Evolutionary conservation across 2,888 invertebrate species (phyloP).

Genomic region (Automeris io): DNA sequence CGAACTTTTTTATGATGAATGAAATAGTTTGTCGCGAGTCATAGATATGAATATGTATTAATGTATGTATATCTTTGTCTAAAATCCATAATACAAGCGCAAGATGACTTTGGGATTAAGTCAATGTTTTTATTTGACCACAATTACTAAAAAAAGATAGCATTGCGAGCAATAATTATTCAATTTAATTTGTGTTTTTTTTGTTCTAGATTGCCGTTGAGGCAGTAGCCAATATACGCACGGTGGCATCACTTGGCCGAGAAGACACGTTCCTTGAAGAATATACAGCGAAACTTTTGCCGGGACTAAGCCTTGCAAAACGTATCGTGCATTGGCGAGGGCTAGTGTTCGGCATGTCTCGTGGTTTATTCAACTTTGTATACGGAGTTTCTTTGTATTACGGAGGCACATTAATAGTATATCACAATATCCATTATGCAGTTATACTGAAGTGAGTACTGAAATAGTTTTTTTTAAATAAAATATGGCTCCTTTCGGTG

Average conservation of each 20-base stretch:
- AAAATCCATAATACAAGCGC: too few species aligned
- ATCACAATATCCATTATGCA: slow-evolving; percentile 74
- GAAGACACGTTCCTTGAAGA: slow-evolving; percentile 81
- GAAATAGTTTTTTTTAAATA: too few species aligned
- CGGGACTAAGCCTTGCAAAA: slow-evolving; percentile 77
- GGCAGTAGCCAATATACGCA: slow-evolving; percentile 86
- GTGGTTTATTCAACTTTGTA: slow-evolving; percentile 84
- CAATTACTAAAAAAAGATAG: too few species aligned
- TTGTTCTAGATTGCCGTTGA: slow-evolving; percentile 81
- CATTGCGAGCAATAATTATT: too few species aligned
- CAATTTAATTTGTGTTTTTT: too few species aligned
- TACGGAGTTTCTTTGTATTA: slow-evolving; percentile 84
- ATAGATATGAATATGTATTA: too few species aligned
- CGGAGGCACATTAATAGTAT: slow-evolving; percentile 81
- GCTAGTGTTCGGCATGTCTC: slow-evolving; percentile 81
- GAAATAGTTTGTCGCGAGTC: too few species aligned
- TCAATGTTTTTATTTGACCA: too few species aligned
- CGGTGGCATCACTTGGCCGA: slow-evolving; percentile 84
- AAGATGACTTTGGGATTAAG: too few species aligned
- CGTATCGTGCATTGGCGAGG: slow-evolving; percentile 81
- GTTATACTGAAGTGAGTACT: slow-evolving; percentile 82
- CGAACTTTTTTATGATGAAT: too few species aligned
- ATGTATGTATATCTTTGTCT: too few species aligned
- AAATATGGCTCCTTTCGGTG: too few species aligned
- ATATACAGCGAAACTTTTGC: slow-evolving; percentile 78